A percentile compares a stretch with the other conserved stretches of the same genome.
Evolutionary conservation across 1,140 invertebrate genomes (phyloP).

Genomic region (Lucilia cuprina): DNA sequence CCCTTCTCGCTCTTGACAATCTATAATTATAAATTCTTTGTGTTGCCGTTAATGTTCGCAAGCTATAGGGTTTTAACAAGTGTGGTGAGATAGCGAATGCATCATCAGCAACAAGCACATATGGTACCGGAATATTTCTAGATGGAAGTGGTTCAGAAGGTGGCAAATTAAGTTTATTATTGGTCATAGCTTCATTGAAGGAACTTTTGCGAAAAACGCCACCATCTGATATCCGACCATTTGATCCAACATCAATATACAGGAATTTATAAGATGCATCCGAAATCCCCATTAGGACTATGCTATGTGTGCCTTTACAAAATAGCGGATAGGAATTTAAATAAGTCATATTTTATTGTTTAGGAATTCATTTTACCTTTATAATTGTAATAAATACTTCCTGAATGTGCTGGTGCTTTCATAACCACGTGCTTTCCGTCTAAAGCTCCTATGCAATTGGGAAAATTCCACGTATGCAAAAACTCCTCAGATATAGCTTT

Average conservation of each 20-base stretch:
- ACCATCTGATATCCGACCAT: slow-evolving; percentile 60
- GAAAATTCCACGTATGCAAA: slow-evolving; percentile 55
- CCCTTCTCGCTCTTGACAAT: too few relatives aligned
- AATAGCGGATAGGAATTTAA: slow-evolving; percentile 32
- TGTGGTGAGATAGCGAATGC: slow-evolving; percentile 54
- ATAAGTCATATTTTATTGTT: neutral
- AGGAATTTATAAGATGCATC: slow-evolving; percentile 63
- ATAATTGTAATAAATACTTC: slow-evolving; percentile 61
- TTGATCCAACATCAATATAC: slow-evolving; percentile 59
- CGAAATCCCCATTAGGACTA: slow-evolving; percentile 62
- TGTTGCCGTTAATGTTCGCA: neutral
- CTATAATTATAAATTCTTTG: slow-evolving; percentile 5
- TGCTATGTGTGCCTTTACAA: slow-evolving; percentile 59
- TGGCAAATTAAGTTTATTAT: slow-evolving; percentile 38
- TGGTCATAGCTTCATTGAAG: neutral
- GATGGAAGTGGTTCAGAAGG: slow-evolving; percentile 43
- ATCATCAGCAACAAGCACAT: slow-evolving; percentile 63
- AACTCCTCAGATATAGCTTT: slow-evolving; percentile 48
- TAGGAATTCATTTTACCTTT: too few relatives aligned
- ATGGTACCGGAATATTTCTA: slow-evolving; percentile 40
- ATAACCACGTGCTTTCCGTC: slow-evolving; percentile 55
- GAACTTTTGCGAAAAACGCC: slow-evolving; percentile 52
- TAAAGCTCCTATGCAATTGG: slow-evolving; percentile 57
- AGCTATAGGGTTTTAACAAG: slow-evolving; percentile 46
- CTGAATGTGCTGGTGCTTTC: slow-evolving; percentile 46